Evolutionary conservation across 2,113 vertebrate genomes (phyloP), one percentile per base, ranked within the genome.

Genomic region (Dipodomys spectabilis): DNA sequence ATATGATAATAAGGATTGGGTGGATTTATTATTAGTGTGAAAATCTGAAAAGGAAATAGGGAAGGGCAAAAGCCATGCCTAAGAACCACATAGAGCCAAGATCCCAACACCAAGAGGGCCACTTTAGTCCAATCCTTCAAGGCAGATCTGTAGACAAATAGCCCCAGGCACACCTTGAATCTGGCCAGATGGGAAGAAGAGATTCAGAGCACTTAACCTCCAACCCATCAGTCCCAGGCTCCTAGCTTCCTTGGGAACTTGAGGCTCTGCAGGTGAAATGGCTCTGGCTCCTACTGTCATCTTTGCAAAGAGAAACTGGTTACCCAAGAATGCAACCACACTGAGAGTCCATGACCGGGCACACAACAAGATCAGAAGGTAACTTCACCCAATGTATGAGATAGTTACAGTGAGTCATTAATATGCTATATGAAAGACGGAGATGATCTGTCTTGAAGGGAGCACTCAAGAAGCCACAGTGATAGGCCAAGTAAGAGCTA

Each of bases 1-100:
- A 90, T 2, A 57, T 84, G 57, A 75, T 19, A 80, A 62, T 25
- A 45, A 75, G 18, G 71, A 82, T 86, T 79, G 74, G 93, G 72
- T 67, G 69, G 67, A 89, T 88, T 82, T 94, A 71, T 82, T 82
- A 45, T 75, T 30, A 88, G 30, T 53, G 86, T 16, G 25, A 89
- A 88, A 72, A 90, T 19, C 30, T 60, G 28, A 62, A 44, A 78
- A 90, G 23, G 27, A 13, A 65, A 23, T 30, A 39, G 13, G 16
- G 39, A 73, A 86, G 23, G 6, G 65, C 77, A 72, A 86, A 94
- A 88, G 27, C 20, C 75, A 94, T 78, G 49, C 20, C 32, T 79
- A 68, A 9, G 79, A 20, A 2, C 16, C 10, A 3, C n/a, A 69
- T 35, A 22, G 77, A 75, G 30, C 28, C 49, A 68, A 53, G 39